These are phyloP conservation scores for Gobionotothen gibberifrons DNA, from an alignment of 2,797 vertebrate genomes.

Conservation along the genomic window DNA sequence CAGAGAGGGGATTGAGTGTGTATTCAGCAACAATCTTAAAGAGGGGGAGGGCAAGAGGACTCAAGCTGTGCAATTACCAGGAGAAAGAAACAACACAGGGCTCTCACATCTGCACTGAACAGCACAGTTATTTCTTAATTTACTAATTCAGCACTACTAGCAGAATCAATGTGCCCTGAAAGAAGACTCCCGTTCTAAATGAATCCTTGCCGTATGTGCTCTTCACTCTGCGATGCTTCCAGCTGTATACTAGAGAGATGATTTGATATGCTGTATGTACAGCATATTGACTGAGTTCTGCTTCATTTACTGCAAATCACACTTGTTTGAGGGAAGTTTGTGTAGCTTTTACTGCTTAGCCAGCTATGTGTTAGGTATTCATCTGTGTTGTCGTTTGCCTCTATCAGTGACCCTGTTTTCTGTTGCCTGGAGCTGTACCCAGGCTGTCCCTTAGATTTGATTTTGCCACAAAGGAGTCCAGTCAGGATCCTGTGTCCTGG, in stretches of 20 bases:
- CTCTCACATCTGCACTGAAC: conserved; percentile 72
- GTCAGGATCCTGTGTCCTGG: conserved; percentile 55
- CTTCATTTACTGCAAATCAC: conserved; percentile 54
- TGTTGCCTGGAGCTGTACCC: conserved; percentile 53
- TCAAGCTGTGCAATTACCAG: conserved; percentile 78
- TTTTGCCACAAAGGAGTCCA: conserved; percentile 63
- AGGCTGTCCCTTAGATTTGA: conserved; percentile 70
- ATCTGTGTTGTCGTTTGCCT: conserved; percentile 39
- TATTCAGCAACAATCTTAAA: conserved; percentile 65
- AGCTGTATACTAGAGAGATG: conserved; percentile 35
- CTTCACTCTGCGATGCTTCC: conserved; percentile 60
- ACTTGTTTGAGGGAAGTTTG: conserved; percentile 15
- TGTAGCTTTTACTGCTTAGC: conserved; percentile 29
- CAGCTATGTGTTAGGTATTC: conserved; percentile 44
- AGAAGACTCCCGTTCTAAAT: conserved; percentile 61
- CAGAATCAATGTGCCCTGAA: conserved; percentile 47
- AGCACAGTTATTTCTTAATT: conserved; percentile 66
- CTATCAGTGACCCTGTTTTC: conserved; percentile 63
- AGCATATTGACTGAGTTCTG: conserved; percentile 33
- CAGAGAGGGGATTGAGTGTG: conserved; percentile 61
- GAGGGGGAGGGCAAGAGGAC: conserved; percentile 61
- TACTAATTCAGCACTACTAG: conserved; percentile 65
- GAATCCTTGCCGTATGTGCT: conserved; percentile 55
- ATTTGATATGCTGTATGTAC: conserved; percentile 39
- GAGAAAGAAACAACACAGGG: conserved; percentile 63